Conservation (phyloP, 2,113 vertebrate genomes). For the Brachyistius frenatus region DNA sequence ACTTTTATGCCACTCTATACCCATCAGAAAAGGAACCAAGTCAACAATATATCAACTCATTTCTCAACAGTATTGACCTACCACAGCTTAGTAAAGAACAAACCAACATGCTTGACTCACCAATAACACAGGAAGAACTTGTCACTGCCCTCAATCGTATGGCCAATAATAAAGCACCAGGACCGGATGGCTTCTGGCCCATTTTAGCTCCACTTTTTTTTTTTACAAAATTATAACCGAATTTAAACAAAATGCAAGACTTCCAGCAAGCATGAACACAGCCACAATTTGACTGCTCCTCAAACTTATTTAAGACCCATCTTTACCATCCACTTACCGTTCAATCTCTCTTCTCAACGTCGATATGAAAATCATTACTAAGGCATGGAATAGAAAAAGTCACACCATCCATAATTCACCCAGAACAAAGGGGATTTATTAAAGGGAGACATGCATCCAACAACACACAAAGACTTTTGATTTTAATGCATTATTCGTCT, state of each 20-base stretch:
- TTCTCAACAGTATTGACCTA: background rate
- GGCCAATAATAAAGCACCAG: background rate
- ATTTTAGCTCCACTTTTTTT: background rate
- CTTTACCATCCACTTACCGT: background rate
- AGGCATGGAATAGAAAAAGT: background rate
- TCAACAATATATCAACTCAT: too few species aligned
- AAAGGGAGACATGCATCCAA: background rate
- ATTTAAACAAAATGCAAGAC: background rate
- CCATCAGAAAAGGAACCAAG: too few species aligned
- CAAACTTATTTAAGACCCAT: background rate
- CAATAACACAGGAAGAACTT: background rate
- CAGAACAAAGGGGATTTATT: too few species aligned
- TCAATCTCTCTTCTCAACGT: background rate
- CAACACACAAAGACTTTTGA: background rate
- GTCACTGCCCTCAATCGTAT: background rate
- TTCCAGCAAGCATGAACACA: background rate
- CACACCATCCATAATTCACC: too few species aligned
- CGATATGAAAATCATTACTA: background rate
- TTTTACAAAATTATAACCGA: background rate
- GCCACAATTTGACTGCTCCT: background rate
- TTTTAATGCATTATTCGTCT: background rate
- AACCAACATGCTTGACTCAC: background rate
- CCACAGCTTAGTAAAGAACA: background rate
- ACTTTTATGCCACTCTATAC: too few species aligned
- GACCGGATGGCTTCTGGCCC: background rate